Percentiles rank a stretch among this genome's conserved stretches.
These are phyloP conservation scores for Iguana delicatissima DNA, from an alignment of 2,797 vertebrate species.

Conservation along the genomic window DNA sequence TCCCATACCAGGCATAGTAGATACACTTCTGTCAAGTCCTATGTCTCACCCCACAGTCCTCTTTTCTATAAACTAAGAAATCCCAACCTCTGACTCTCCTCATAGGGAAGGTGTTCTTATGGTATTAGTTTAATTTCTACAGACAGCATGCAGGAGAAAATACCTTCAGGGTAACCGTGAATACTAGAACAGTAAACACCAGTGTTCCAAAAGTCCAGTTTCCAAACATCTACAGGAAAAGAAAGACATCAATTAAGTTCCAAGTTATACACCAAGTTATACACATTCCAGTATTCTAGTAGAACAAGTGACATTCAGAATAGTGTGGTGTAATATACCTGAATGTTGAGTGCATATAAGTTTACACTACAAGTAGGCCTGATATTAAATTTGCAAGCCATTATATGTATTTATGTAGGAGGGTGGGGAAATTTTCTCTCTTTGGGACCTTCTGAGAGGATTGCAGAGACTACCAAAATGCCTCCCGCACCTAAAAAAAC, in stretches of 20 bases:
- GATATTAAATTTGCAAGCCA: background rate
- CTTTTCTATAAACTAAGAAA: background rate
- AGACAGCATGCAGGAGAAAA: conserved; percentile 6
- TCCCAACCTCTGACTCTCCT: background rate
- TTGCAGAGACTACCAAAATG: too few species aligned
- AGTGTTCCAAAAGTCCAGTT: conserved; percentile 98
- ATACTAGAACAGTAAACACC: conserved; percentile 95
- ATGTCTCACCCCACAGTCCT: background rate
- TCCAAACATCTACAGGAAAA: conserved; percentile 89
- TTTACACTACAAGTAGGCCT: background rate
- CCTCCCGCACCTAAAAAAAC: too few species aligned
- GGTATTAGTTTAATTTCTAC: background rate
- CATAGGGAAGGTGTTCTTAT: background rate
- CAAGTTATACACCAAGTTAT: background rate
- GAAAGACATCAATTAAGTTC: conserved; percentile 35
- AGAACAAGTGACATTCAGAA: background rate
- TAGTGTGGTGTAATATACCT: conserved; percentile 12
- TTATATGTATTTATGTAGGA: background rate
- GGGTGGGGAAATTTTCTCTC: too few species aligned
- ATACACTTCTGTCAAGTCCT: background rate
- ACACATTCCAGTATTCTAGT: background rate
- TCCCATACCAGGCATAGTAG: background rate
- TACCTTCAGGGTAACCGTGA: conserved; percentile 98
- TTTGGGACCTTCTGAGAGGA: too few species aligned
- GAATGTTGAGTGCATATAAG: background rate